Conservation (phyloP, 37 sponge, comb jelly and placozoan species). For the Hormiphora californensis region DNA sequence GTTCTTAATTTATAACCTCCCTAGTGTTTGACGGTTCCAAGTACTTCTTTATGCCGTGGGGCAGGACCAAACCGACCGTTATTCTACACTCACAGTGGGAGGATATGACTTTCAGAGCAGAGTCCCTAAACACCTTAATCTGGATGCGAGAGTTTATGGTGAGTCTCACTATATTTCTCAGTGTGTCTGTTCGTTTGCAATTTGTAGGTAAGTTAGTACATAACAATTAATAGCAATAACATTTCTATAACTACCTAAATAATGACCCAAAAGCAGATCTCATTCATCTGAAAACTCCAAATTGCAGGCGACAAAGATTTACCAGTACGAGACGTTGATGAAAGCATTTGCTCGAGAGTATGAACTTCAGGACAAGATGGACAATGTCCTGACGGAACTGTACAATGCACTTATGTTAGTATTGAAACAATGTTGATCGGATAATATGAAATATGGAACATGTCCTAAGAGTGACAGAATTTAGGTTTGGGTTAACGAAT, state of each 20-base stretch:
- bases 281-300: too few species aligned
- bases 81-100: constrained; percentile 45
- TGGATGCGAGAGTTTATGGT: constrained; percentile 45
- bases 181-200: too few species aligned
- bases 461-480: not conserved
- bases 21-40: constrained; percentile 29
- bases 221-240: not conserved
- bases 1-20: not conserved
- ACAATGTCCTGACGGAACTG: not conserved
- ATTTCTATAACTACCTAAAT: not conserved
- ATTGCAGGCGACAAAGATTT: not conserved
- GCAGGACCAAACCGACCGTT: constrained; percentile 13
- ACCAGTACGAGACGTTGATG: not conserved
- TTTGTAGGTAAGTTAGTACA: too few species aligned
- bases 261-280: too few species aligned
- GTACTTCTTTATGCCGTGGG: constrained; percentile 54
- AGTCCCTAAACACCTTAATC: constrained; percentile 8
- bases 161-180: too few species aligned
- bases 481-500: not conserved
- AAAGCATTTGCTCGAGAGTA: constrained; percentile 18
- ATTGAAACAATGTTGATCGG: too few species aligned
- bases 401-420: not conserved
- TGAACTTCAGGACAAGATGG: not conserved
- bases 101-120: constrained; percentile 3
- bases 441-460: too few species aligned